Conservation (phyloP, 23 tunicate genomes). For the Trididemnum miniatum region DNA sequence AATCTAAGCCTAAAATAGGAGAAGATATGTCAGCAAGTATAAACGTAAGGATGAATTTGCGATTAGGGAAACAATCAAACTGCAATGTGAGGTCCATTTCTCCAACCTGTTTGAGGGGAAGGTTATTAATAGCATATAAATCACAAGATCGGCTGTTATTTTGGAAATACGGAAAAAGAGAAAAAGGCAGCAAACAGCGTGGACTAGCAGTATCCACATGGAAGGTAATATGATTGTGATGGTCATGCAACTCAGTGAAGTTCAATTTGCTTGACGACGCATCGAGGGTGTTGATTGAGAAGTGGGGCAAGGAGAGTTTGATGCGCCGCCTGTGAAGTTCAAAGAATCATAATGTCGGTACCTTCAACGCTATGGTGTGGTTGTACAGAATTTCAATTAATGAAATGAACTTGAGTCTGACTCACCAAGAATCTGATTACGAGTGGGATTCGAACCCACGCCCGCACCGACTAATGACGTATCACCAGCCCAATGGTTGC, state of each 20-base stretch:
- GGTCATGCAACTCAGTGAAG: neutral
- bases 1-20: slow-evolving; percentile 7
- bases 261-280: neutral
- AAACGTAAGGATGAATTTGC: neutral
- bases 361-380: too few species aligned
- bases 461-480: too few species aligned
- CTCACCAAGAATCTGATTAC: too few species aligned
- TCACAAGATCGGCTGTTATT: neutral
- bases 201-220: slow-evolving; percentile 8
- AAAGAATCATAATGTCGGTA: slow-evolving; percentile 6
- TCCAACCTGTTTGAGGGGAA: neutral
- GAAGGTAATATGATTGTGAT: neutral
- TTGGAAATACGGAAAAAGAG: neutral
- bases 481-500: too few species aligned
- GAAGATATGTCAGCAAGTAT: neutral
- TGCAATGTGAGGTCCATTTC: slow-evolving; percentile 10
- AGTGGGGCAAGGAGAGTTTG: neutral
- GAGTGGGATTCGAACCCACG: too few species aligned
- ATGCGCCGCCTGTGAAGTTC: slow-evolving; percentile 7
- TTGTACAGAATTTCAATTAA: too few species aligned
- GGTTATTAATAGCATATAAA: neutral
- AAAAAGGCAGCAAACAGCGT: neutral
- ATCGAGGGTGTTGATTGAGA: neutral
- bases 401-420: too few species aligned
- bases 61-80: slow-evolving; percentile 4